Conservation (phyloP, 1,140 invertebrate genomes). For the Drosophila murphyi region DNA sequence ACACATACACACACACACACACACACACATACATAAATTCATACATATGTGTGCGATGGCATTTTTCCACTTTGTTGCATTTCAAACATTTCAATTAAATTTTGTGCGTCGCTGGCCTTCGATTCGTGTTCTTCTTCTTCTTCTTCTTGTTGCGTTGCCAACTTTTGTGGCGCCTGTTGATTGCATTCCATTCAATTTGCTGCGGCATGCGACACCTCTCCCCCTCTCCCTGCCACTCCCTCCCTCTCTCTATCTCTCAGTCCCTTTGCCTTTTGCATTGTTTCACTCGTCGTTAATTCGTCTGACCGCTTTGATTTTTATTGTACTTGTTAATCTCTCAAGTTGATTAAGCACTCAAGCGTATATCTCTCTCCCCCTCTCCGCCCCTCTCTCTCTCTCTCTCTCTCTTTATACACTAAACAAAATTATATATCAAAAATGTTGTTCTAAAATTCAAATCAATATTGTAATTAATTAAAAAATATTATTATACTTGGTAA, state of each 20-base stretch:
- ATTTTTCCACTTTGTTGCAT: constrained; percentile 67
- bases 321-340: constrained; percentile 53
- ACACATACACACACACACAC: no score
- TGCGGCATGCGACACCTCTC: neutral
- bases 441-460: no score
- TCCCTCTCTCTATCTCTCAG: neutral
- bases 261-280: neutral
- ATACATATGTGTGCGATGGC: constrained; percentile 30
- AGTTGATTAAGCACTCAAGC: constrained; percentile 37
- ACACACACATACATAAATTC: no score
- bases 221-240: neutral
- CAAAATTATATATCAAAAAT: no score
- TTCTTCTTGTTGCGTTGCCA: constrained; percentile 33
- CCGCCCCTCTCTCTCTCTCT: no score
- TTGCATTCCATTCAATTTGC: constrained; percentile 49
- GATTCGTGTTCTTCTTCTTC: constrained; percentile 1
- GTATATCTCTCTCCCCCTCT: neutral
- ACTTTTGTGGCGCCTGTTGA: constrained; percentile 54
- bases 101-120: constrained; percentile 6
- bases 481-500: no score
- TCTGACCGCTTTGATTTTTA: constrained; percentile 31
- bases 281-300: neutral
- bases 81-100: constrained; percentile 76
- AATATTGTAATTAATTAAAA: no score
- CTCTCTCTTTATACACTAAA: no score